These are phyloP conservation scores for Holacanthus passer DNA, from an alignment of 2,113 vertebrate species.

Conservation along the genomic window DNA sequence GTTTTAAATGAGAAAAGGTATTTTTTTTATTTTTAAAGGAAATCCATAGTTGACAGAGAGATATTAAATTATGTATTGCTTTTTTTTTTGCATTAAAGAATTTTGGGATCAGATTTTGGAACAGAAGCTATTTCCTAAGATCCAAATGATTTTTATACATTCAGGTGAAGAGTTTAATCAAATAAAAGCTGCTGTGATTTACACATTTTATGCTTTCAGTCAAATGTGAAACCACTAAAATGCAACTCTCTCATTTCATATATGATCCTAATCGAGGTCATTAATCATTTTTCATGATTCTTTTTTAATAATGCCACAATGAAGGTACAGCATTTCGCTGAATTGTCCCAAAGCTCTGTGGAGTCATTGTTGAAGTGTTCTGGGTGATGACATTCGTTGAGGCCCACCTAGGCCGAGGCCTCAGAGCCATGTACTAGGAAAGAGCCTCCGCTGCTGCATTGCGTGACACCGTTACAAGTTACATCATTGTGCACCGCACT, in stretches of 20 bases:
- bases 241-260: not conserved
- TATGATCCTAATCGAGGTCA: not conserved
- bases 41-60: not conserved
- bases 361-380: not conserved
- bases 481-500: slow-evolving; percentile 42
- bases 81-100: not conserved
- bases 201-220: not conserved
- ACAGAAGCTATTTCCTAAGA: not conserved
- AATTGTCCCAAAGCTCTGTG: not conserved
- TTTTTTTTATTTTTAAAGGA: not conserved
- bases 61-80: not conserved
- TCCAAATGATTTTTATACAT: not conserved
- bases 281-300: not conserved
- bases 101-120: not conserved
- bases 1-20: not conserved
- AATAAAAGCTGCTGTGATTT: not conserved
- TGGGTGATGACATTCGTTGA: not conserved
- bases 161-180: too few relatives aligned
- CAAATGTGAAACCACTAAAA: not conserved
- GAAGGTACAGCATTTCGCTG: not conserved
- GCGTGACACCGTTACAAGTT: slow-evolving; percentile 11
- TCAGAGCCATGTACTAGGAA: not conserved
- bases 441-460: slow-evolving; percentile 4
- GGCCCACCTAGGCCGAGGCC: not conserved
- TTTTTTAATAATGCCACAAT: not conserved